Conservation (phyloP, 2,113 vertebrate genomes). For the Tricholaema leucomelas region DNA sequence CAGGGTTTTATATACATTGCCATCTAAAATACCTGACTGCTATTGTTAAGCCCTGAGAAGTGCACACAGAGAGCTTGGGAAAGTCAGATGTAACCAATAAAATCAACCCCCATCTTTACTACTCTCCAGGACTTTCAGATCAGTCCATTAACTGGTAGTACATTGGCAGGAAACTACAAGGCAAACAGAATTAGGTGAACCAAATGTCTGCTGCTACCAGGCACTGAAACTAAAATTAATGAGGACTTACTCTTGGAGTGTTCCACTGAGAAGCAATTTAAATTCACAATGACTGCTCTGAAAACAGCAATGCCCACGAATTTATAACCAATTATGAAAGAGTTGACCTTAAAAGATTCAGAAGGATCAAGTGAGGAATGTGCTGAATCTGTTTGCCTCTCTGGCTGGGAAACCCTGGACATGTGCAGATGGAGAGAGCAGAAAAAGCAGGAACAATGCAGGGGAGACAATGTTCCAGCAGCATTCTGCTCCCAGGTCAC, state of each 20-base stretch:
- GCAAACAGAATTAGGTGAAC: not conserved
- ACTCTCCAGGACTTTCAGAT: not conserved
- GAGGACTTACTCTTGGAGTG: not conserved
- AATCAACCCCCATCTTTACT: not conserved
- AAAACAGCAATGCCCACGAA: slow-evolving; percentile 14
- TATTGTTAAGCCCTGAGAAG: not conserved
- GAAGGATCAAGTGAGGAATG: not conserved
- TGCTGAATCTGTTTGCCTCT: not conserved
- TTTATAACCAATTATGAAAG: slow-evolving; percentile 7
- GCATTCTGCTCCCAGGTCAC: not conserved
- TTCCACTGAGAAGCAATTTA: not conserved
- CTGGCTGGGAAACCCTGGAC: not conserved
- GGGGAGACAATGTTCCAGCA: slow-evolving; percentile 37
- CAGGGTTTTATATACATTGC: not conserved
- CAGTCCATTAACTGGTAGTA: not conserved
- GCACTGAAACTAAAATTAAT: not conserved
- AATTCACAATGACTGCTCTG: not conserved
- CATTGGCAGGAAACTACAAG: not conserved
- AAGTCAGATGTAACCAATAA: not conserved
- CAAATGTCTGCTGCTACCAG: not conserved
- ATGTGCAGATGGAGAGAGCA: not conserved
- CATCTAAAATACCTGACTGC: not conserved
- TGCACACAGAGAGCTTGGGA: not conserved
- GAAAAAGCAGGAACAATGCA: not conserved
- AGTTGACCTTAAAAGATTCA: slow-evolving; percentile 19